Evolutionary conservation across 2,888 invertebrate genomes (phyloP), one percentile per base, ranked within the genome.

Genomic region (Patella depressa): DNA sequence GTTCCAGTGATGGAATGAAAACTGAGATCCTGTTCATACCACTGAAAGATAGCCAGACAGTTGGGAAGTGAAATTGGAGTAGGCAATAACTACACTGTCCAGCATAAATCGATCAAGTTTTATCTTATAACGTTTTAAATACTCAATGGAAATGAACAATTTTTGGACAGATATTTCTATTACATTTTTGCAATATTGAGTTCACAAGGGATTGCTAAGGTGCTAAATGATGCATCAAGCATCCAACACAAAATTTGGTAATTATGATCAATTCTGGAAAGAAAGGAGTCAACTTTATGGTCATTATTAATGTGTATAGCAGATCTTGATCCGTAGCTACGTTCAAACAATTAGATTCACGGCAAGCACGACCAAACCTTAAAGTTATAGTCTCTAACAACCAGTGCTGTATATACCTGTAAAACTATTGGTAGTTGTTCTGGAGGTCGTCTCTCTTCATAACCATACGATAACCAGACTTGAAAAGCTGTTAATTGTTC

Each of bases 401-500:
- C 9, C 19, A 54, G 17, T 5, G 14, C 4, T 34, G 4, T 75
- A 0, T 45, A 24, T 87, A 96, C 98, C 94, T 99, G 98, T 85
- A 99, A 93, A 78, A 99, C 98, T 91, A 99, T 98, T 1, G 99
- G 99, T 87, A 99, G 93, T 93, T 99, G 98, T 91, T 97, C 97
- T 0, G 99, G 99, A 53, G 98, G 96, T 85, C 94, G 94, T n/a
- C 96, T 94, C 78, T 93, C 92, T 85, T 95, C 95, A 0, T 95
- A 94, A 87, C 95, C 96, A 80, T 96, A 94, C 79, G 95, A 94
- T 72, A 98, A 93, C 98, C 98, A 98, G 71, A 97, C 97, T 93
- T 98, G 96, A 93, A 99, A 99, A 72, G 99, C 99, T 71, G 98
- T 97, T 79, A 99, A 93, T 93, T 99, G 99, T 90, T 99, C 98